phyloP scores from a whole-genome alignment of 2,113 vertebrate species.

The Pseudonaja textilis region DNA sequence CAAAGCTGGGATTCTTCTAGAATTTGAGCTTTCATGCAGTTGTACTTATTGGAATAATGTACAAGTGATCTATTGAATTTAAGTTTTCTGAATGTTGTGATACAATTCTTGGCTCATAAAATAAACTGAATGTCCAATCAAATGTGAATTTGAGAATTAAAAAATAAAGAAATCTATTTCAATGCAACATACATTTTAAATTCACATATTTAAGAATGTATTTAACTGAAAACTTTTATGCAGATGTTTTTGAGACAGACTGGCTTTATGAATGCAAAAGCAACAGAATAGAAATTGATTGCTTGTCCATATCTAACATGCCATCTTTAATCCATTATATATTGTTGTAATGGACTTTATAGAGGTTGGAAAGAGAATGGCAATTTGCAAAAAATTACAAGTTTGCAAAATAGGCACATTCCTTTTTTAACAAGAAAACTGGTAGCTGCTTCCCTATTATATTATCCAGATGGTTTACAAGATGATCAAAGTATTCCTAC shows the following conservation, averaged over 20 bases:
- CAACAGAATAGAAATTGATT: background rate
- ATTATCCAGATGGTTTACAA: background rate
- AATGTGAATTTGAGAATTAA: background rate
- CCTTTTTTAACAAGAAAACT: background rate
- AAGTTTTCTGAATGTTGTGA: background rate
- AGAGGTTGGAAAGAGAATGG: background rate
- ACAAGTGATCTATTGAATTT: background rate
- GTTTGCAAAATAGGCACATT: background rate
- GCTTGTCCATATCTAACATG: background rate
- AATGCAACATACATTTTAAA: background rate
- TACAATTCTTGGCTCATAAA: background rate
- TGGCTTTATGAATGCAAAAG: background rate
- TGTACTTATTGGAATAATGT: background rate
- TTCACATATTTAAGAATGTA: background rate
- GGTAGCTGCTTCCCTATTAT: background rate
- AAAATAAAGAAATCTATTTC: background rate
- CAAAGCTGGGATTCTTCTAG: background rate
- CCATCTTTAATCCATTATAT: background rate
- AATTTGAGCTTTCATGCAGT: background rate
- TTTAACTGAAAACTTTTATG: background rate
- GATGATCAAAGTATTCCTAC: background rate
- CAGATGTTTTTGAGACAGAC: background rate
- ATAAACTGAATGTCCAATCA: background rate
- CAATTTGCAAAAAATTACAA: background rate
- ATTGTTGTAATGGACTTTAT: background rate